phyloP scores from a whole-genome alignment of 92 coral and sea anemone genomes.

The Virgularia gustaviana region DNA sequence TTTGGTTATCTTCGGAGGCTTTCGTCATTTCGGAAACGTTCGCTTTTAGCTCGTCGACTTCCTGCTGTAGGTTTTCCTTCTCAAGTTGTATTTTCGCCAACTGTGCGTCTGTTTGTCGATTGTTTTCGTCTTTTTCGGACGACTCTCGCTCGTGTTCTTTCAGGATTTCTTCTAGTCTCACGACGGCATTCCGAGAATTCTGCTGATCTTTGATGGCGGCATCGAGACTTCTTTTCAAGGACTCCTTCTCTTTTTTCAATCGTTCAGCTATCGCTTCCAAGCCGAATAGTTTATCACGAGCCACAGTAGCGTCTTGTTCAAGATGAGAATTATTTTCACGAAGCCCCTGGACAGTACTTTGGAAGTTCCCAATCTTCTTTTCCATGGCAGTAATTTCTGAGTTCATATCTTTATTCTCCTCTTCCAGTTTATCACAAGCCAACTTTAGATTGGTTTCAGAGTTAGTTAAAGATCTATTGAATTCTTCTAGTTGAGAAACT shows the following conservation, averaged over 20 bases:
- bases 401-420: constrained; percentile 59
- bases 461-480: constrained; percentile 59
- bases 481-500: constrained; percentile 60
- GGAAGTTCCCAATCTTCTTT: constrained; percentile 52
- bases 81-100: constrained; percentile 53
- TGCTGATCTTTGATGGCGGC: constrained; percentile 47
- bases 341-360: constrained; percentile 50
- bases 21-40: constrained; percentile 43
- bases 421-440: constrained; percentile 57
- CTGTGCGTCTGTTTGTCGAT: constrained; percentile 58
- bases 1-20: constrained; percentile 35
- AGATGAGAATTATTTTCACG: constrained; percentile 57
- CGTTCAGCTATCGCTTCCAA: constrained; percentile 51
- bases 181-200: constrained; percentile 59
- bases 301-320: constrained; percentile 53
- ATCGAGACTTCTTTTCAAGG: constrained; percentile 60
- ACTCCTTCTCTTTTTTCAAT: constrained; percentile 63
- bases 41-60: constrained; percentile 56
- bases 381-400: constrained; percentile 54
- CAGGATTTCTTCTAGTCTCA: constrained; percentile 52
- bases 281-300: constrained; percentile 39
- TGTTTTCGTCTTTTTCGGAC: constrained; percentile 43
- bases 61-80: constrained; percentile 52
- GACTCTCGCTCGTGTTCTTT: constrained; percentile 55
- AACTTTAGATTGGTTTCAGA: constrained; percentile 67